Conservation (phyloP, 1,140 invertebrate species). For the Pogonomyrmex barbatus region DNA sequence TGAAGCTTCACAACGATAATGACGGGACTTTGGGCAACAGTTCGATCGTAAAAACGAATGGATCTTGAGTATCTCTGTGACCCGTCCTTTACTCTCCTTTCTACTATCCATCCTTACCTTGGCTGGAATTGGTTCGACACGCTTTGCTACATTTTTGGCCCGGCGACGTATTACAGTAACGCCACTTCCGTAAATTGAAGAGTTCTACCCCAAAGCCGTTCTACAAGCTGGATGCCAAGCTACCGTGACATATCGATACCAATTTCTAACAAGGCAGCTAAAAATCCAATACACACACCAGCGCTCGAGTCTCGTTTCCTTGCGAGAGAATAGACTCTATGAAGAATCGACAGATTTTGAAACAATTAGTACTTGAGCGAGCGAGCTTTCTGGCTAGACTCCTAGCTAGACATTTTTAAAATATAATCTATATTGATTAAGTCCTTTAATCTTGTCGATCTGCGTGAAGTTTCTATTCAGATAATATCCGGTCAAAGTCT, state of each 20-base stretch:
- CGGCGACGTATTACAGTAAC: slow-evolving; percentile 43
- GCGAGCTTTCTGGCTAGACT: neutral
- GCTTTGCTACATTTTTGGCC: slow-evolving; percentile 40
- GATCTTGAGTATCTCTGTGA: slow-evolving; percentile 40
- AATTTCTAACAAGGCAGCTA: slow-evolving; percentile 55
- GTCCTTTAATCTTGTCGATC: slow-evolving; percentile 12
- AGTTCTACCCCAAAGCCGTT: slow-evolving; percentile 26
- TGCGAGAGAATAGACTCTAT: neutral
- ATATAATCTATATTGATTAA: neutral
- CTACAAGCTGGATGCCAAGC: slow-evolving; percentile 35
- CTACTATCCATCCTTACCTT: slow-evolving; percentile 25
- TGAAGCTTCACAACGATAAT: slow-evolving; percentile 27
- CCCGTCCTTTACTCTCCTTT: slow-evolving; percentile 25
- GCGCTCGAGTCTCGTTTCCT: neutral
- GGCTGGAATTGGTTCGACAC: slow-evolving; percentile 18
- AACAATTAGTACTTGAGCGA: neutral
- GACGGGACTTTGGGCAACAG: slow-evolving; percentile 38
- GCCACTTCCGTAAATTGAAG: slow-evolving; percentile 61
- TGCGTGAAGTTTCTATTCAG: slow-evolving; percentile 1
- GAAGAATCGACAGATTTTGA: neutral
- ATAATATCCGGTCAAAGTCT: neutral
- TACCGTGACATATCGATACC: slow-evolving; percentile 51
- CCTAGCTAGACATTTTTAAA: neutral
- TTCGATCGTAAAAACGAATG: slow-evolving; percentile 55
- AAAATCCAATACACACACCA: slow-evolving; percentile 28